Base-by-base conservation (phyloP, 2,888 invertebrate species). In the Sphaerophoria taeniata region DNA sequence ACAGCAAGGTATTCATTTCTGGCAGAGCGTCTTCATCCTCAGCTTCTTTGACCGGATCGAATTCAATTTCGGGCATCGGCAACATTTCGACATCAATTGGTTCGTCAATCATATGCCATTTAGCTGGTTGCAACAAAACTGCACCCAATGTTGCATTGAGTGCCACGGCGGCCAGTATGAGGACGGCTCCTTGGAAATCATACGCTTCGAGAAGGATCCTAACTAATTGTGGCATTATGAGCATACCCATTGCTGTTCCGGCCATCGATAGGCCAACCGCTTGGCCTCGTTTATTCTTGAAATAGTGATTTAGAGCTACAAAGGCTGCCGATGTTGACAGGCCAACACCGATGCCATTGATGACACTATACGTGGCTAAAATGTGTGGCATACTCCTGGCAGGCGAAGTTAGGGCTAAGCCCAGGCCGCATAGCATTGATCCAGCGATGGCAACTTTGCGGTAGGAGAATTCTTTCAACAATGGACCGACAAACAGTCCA, bases 251-350 rank as follows among this genome's bases (percentile, higher is more conserved):
- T 4, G 96, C 96, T 0, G 96, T 96, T 0, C 96, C 96, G 0
- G 96, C 96, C 94, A 96, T 95, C 0, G 96, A 96, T 33, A 96
- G 92, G 0, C 96, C 96, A 6, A 96, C 95, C 0, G 96, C 96
- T 90, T 96, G 96, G 0, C 96, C 96, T 31, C 96, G 94, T 90
- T 95, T 95, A 90, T 95, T 94, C 14, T 95, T 93, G 90, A 96
- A 96, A 90, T 95, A 96, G 89, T 96, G 95, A 91, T 96, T 96
- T 3, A 96, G 92, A 0, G 96, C 95, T 9, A 96, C 96, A 90
- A 96, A 96, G 0, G 96, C 95, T 12, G 96, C 95, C 12, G 96
- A 94, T 14, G 95, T 95, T 0, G 96, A 95, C 43, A 96, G 93
- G 9, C 96, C 96, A 73, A 95, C 95, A 36, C 96, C 96, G 88